Evolutionary conservation across 2,888 invertebrate species (phyloP).

Genomic region (Dexiosoma caninum): DNA sequence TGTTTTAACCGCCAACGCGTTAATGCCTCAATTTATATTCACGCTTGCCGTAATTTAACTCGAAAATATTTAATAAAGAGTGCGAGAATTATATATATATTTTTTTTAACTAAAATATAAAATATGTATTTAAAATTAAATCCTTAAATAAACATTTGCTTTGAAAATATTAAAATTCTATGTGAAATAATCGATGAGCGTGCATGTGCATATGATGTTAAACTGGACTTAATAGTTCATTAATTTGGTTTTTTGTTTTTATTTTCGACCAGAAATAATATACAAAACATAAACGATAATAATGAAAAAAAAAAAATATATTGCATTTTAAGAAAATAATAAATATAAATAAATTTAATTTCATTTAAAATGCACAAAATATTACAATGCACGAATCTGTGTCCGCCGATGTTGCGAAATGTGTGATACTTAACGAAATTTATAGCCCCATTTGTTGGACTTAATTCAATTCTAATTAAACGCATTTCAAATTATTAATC

Average conservation of each 20-base stretch:
- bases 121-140: neutral
- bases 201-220: neutral
- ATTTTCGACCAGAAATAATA: too few species aligned
- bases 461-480: conserved; percentile 43
- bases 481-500: too few species aligned
- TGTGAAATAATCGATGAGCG: neutral
- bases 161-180: conserved; percentile 10
- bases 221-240: conserved; percentile 13
- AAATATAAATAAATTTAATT: conserved; percentile 26
- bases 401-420: neutral
- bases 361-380: neutral
- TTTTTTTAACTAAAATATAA: neutral
- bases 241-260: neutral
- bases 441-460: conserved; percentile 12
- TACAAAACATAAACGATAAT: neutral
- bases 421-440: conserved; percentile 9
- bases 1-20: conserved; percentile 26
- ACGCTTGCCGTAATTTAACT: conserved; percentile 25
- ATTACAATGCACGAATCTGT: conserved; percentile 13
- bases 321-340: too few species aligned
- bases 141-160: conserved; percentile 25
- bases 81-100: neutral
- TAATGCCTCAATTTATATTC: conserved; percentile 49
- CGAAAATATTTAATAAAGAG: neutral
- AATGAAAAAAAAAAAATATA: neutral